Evolutionary conservation across 2,797 vertebrate species (phyloP).

Genomic region (Spinus olivaceus): DNA sequence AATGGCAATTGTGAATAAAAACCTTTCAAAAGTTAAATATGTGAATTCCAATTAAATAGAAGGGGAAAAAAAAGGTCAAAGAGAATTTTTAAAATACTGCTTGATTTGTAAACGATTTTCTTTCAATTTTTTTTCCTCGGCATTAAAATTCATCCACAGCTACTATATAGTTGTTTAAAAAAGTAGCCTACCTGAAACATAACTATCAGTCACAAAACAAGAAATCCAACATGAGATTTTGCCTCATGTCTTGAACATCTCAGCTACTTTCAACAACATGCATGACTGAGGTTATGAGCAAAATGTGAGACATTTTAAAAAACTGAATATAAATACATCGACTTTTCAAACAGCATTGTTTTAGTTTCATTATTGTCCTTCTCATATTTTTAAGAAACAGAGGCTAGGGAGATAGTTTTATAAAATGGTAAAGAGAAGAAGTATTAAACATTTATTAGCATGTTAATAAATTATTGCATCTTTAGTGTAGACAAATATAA

Average conservation of each 20-base stretch:
- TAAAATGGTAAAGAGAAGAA: not conserved
- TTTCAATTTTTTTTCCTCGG: too few species aligned
- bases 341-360: not conserved
- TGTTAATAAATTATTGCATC: constrained; percentile 60
- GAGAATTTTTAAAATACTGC: fast-evolving
- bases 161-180: not conserved
- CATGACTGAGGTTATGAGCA: not conserved
- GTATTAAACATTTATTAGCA: constrained; percentile 61
- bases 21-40: fast-evolving
- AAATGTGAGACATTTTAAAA: not conserved
- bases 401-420: not conserved
- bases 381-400: not conserved
- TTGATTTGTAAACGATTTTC: not conserved
- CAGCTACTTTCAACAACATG: not conserved
- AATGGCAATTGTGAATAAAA: not conserved
- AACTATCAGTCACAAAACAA: not conserved
- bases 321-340: fast-evolving
- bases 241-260: not conserved
- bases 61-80: fast-evolving
- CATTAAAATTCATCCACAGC: not conserved
- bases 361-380: not conserved
- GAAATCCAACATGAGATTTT: not conserved
- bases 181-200: not conserved
- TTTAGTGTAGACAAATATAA: constrained; percentile 54
- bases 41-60: not conserved